Percentiles rank a stretch among this genome's conserved stretches.
Conservation (phyloP, 2,888 invertebrate genomes). For the Trissoscelio sp. region DNA sequence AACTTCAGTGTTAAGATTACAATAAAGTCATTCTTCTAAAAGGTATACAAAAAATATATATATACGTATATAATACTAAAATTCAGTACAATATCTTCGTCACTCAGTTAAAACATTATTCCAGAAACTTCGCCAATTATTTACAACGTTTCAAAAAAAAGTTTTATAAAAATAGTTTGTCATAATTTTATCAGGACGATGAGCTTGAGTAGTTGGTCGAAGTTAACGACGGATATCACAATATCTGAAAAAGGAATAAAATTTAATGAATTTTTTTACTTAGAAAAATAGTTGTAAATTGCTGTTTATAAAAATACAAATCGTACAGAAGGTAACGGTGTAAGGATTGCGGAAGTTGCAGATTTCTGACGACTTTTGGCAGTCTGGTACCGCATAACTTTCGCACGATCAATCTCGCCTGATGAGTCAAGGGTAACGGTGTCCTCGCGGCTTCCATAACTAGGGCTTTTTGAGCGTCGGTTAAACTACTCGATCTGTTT, state of each 20-base stretch:
- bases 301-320: slow-evolving; percentile 78
- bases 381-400: slow-evolving; percentile 86
- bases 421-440: slow-evolving; percentile 88
- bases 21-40: slow-evolving; percentile 6
- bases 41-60: slow-evolving; percentile 47
- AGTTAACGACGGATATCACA: slow-evolving; percentile 41
- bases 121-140: slow-evolving; percentile 24
- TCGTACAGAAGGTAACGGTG: slow-evolving; percentile 89
- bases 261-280: too few species aligned
- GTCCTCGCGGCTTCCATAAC: slow-evolving; percentile 88
- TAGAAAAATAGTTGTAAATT: too few species aligned
- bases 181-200: slow-evolving; percentile 23
- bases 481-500: slow-evolving; percentile 86
- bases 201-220: slow-evolving; percentile 11
- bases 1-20: slow-evolving; percentile 23
- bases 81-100: slow-evolving; percentile 50
- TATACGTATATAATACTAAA: slow-evolving; percentile 46
- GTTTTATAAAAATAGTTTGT: slow-evolving; percentile 52
- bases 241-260: slow-evolving; percentile 33
- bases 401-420: slow-evolving; percentile 86
- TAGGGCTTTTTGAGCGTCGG: slow-evolving; percentile 87
- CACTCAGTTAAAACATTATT: background rate
- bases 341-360: slow-evolving; percentile 88
- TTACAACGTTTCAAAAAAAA: slow-evolving; percentile 7
- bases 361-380: slow-evolving; percentile 85